Evolutionary conservation across 1,140 invertebrate species (phyloP).

Genomic region (Neodiprion fabricii): DNA sequence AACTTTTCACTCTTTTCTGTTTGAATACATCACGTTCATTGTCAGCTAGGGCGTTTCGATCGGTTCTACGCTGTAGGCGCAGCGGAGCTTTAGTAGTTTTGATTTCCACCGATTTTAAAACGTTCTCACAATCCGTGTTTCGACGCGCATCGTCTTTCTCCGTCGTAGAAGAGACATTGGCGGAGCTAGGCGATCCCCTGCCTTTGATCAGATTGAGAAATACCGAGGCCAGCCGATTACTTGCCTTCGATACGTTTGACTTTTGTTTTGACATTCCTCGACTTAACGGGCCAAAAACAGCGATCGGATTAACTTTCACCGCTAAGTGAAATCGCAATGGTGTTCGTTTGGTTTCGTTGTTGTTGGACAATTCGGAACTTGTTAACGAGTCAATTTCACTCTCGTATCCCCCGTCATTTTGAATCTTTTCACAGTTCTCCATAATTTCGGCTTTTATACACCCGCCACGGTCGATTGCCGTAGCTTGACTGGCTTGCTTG

Average conservation of each 20-base stretch:
- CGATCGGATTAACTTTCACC: background rate
- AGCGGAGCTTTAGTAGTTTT: background rate
- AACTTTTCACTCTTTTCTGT: background rate
- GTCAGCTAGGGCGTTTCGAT: background rate
- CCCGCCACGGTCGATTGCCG: background rate
- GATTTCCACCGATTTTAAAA: background rate
- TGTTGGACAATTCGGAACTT: background rate
- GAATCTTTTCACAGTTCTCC: background rate
- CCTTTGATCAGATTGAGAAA: background rate
- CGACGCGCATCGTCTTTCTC: background rate
- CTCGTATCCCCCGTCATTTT: background rate
- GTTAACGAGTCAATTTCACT: background rate
- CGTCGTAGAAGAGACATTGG: background rate
- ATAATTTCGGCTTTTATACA: background rate
- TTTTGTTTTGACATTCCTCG: background rate
- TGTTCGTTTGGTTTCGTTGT: background rate
- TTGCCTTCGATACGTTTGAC: background rate
- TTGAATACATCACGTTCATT: background rate
- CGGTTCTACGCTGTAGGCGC: background rate
- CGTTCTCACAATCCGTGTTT: background rate
- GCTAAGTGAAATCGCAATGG: background rate
- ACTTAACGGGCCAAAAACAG: background rate
- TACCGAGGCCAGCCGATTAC: background rate
- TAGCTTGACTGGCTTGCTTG: background rate
- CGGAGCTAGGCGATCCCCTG: background rate